phyloP scores from a whole-genome alignment of 2,113 vertebrate genomes.

The Apistogramma diplotaenia region DNA sequence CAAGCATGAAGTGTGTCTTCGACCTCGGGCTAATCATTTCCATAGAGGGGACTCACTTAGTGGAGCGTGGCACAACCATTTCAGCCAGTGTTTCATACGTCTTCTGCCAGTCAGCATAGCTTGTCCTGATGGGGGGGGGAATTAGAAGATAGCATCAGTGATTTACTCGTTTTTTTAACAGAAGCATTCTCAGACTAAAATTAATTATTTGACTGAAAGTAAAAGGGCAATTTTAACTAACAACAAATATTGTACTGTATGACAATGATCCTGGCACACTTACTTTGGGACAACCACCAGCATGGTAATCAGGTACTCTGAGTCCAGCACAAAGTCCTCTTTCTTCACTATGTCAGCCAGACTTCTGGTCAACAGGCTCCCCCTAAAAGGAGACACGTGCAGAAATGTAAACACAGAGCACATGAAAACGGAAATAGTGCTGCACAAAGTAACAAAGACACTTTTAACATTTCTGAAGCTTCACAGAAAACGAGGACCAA shows the following conservation, averaged over 20 bases:
- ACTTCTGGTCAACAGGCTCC: constrained; percentile 95
- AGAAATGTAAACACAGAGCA: background rate
- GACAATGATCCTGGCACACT: constrained; percentile 52
- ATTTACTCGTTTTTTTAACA: background rate
- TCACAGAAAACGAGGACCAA: background rate
- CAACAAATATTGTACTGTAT: background rate
- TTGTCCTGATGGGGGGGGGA: constrained; percentile 69
- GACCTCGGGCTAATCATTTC: background rate
- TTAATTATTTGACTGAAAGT: background rate
- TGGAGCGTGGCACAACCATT: constrained; percentile 98
- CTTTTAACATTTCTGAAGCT: background rate
- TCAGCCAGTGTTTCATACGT: constrained; percentile 94
- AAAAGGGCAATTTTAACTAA: no score
- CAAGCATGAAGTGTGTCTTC: background rate
- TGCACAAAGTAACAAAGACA: background rate
- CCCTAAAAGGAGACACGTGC: constrained; percentile 70
- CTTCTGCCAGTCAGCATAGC: constrained; percentile 94
- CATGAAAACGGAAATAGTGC: background rate
- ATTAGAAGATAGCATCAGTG: background rate
- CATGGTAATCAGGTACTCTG: constrained; percentile 95
- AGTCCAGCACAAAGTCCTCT: constrained; percentile 97
- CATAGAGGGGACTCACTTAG: constrained; percentile 84
- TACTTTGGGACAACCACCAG: constrained; percentile 98
- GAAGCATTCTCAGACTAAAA: background rate
- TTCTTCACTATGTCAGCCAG: constrained; percentile 98